A percentile compares a stretch with the other conserved stretches of the same genome.
Conservation (phyloP, 2,888 invertebrate species). For the Oscheius sp. region DNA sequence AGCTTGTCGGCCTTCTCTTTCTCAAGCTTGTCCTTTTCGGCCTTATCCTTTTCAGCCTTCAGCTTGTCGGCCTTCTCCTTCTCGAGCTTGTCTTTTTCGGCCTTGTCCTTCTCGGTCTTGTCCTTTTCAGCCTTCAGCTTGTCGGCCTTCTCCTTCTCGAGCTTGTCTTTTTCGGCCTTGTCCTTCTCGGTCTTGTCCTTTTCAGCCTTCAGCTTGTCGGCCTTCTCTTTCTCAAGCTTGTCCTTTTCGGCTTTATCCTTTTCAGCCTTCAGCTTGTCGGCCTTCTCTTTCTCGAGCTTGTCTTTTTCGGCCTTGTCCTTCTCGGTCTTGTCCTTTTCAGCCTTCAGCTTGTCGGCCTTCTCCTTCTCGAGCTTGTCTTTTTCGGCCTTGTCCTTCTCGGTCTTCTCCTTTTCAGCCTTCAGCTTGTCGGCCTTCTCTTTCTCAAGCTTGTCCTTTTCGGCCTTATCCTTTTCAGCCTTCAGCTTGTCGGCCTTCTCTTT, state of each 20-base stretch:
- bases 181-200: conserved; percentile 3
- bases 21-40: not conserved
- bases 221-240: not conserved
- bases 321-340: not conserved
- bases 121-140: not conserved
- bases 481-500: not conserved
- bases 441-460: conserved; percentile 3
- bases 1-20: not conserved
- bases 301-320: not conserved
- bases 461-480: not conserved
- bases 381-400: conserved; percentile 1
- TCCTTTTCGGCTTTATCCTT: conserved; percentile 3
- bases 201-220: not conserved
- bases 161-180: not conserved
- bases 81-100: too few species aligned
- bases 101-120: not conserved
- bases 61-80: not conserved
- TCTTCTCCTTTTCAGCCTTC: not conserved
- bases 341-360: not conserved
- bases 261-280: not conserved
- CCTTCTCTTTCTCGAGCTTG: conserved; percentile 6
- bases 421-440: not conserved
- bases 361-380: conserved; percentile 4
- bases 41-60: not conserved
- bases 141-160: not conserved